Conservation (phyloP, 2,888 invertebrate genomes). For the Frankliniella intonsa region DNA sequence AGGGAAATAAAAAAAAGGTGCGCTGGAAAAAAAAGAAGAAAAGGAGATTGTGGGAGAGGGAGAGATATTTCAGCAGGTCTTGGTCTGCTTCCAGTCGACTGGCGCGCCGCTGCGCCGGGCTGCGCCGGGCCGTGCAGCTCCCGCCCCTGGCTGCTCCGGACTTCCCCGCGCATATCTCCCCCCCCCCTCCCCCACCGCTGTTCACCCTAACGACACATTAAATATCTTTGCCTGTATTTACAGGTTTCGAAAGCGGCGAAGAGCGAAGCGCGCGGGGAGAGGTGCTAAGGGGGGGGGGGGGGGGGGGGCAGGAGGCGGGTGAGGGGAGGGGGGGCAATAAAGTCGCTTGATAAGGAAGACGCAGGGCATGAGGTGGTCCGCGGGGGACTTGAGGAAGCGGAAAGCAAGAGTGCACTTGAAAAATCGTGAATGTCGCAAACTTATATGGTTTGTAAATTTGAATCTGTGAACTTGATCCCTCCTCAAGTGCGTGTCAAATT, state of each 20-base stretch:
- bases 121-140: not conserved
- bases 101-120: constrained; percentile 39
- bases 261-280: not conserved
- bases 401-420: too few relatives aligned
- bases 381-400: too few relatives aligned
- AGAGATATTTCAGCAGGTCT: constrained; percentile 16
- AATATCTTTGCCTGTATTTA: constrained; percentile 9
- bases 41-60: constrained; percentile 36
- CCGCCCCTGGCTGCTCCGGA: not conserved
- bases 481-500: too few relatives aligned
- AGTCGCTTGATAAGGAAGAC: not conserved
- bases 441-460: too few relatives aligned
- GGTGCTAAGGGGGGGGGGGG: not conserved
- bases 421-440: too few relatives aligned
- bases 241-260: constrained; percentile 6
- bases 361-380: not conserved
- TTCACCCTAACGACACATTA: constrained; percentile 17
- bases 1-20: constrained; percentile 35
- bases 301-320: not conserved
- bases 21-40: constrained; percentile 31
- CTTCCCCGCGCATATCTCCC: constrained; percentile 28
- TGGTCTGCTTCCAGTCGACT: constrained; percentile 44
- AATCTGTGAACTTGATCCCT: too few relatives aligned
- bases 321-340: not conserved
- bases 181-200: constrained; percentile 35